Evolutionary conservation across 2,797 vertebrate genomes (phyloP), one percentile per base, ranked within the genome.

Genomic region (Fundulus diaphanus): DNA sequence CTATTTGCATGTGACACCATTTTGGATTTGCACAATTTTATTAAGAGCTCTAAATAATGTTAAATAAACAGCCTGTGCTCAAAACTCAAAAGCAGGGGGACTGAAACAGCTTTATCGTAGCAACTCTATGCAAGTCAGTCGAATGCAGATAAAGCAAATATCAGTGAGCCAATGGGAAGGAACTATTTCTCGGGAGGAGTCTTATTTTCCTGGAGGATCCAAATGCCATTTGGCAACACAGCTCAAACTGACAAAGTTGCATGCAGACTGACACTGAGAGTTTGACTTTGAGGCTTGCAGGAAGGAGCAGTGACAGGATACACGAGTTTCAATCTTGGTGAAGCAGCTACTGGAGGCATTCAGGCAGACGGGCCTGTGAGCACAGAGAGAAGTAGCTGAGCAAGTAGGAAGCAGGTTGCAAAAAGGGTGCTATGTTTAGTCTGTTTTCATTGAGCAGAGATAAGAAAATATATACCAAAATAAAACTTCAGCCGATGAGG

Each of bases 21-120:
- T 73, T 85, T 85, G 76, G 79, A 84, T 84, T 73, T 81, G 66
- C 37, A 77, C 35, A 72, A 82, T 84, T 87, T 87, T 68, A 87
- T 73, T 83, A 51, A 76, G 67, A 52, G 70, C 51, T 68, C 72
- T 67, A 73, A 85, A 78, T 72, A 66, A 56, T 77, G 22, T 71
- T n/a, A 7, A 48, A 66, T 27, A 24, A 40, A 68, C 52, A 74
- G 56, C 80, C 51, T 63, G 35, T 40, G 44, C 77, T 42, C 68
- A 48, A 65, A n/a, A 24, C 54, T 73, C 59, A 24, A 57, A 54
- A 54, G 49, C 22, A 49, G 11, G 27, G 5, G 11, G 68, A 48
- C 16, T 37, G 8, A 54, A 46, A n/a, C 40, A 11, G 42, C 16
- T 20, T 27, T 70, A 27, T 4, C 24, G 46, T n/a, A 0, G 69